These are phyloP conservation scores for Sphaeramia orbicularis DNA, from an alignment of 2,797 vertebrate genomes.

Conservation along the genomic window DNA sequence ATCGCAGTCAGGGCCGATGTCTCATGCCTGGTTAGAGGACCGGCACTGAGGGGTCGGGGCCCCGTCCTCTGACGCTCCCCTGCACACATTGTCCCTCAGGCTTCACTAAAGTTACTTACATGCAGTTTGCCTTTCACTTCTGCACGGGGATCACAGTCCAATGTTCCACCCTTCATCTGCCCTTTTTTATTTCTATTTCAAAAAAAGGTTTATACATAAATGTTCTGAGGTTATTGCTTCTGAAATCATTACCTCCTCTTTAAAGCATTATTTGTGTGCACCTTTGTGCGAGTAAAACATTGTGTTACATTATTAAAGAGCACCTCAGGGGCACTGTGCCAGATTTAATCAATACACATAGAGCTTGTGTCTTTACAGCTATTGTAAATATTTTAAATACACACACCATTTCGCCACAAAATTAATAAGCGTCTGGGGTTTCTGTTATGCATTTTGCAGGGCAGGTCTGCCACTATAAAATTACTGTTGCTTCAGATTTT, in stretches of 20 bases:
- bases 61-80: conserved; percentile 51
- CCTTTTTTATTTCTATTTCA: conserved; percentile 49
- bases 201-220: conserved; percentile 53
- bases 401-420: conserved; percentile 42
- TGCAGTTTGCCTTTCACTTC: conserved; percentile 70
- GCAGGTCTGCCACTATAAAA: background rate
- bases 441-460: background rate
- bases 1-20: conserved; percentile 68
- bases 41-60: conserved; percentile 48
- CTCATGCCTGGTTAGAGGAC: conserved; percentile 76
- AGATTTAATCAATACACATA: conserved; percentile 55
- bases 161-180: conserved; percentile 68
- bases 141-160: conserved; percentile 66
- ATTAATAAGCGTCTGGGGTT: conserved; percentile 7
- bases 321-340: conserved; percentile 46
- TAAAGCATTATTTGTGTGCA: conserved; percentile 56
- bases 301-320: conserved; percentile 49
- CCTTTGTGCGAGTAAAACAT: conserved; percentile 58
- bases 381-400: conserved; percentile 57
- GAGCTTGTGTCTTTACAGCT: conserved; percentile 54
- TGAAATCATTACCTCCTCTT: conserved; percentile 48
- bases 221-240: conserved; percentile 53
- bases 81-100: conserved; percentile 51
- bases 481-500: too few species aligned
- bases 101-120: conserved; percentile 71